Conservation (phyloP, 2,888 invertebrate species). For the Conops quadrifasciatus region DNA sequence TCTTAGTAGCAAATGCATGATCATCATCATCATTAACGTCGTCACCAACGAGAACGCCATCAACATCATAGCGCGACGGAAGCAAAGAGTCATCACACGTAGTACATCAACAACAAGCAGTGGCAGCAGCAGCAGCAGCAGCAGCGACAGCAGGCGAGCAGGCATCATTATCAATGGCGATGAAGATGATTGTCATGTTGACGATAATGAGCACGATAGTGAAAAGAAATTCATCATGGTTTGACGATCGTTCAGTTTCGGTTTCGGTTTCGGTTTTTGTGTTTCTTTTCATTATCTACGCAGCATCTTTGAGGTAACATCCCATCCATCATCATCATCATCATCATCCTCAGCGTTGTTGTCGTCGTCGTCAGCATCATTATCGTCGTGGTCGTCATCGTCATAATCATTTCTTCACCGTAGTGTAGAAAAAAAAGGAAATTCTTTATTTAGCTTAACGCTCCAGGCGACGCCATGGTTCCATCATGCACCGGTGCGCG, state of each 20-base stretch:
- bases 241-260: too few relatives aligned
- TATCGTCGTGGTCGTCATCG: not conserved
- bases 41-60: not conserved
- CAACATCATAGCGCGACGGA: too few relatives aligned
- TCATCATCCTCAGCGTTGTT: not conserved
- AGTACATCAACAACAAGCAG: not conserved
- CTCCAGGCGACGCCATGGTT: not conserved
- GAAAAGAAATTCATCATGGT: too few relatives aligned
- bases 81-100: too few relatives aligned
- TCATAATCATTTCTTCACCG: not conserved
- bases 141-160: not conserved
- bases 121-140: not conserved
- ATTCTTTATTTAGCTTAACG: slow-evolving; percentile 17
- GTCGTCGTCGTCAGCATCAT: not conserved
- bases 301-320: slow-evolving; percentile 5
- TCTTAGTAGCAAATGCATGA: slow-evolving; percentile 53
- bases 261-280: not conserved
- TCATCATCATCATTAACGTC: slow-evolving; percentile 12
- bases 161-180: too few relatives aligned
- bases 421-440: slow-evolving; percentile 29
- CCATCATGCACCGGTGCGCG: not conserved
- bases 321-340: not conserved
- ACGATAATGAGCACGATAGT: too few relatives aligned
- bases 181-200: too few relatives aligned
- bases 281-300: slow-evolving; percentile 12